A percentile compares a stretch with the other conserved stretches of the same genome.
Evolutionary conservation across 92 coral and sea anemone genomes (phyloP).

Genomic region (Bergia sp.): DNA sequence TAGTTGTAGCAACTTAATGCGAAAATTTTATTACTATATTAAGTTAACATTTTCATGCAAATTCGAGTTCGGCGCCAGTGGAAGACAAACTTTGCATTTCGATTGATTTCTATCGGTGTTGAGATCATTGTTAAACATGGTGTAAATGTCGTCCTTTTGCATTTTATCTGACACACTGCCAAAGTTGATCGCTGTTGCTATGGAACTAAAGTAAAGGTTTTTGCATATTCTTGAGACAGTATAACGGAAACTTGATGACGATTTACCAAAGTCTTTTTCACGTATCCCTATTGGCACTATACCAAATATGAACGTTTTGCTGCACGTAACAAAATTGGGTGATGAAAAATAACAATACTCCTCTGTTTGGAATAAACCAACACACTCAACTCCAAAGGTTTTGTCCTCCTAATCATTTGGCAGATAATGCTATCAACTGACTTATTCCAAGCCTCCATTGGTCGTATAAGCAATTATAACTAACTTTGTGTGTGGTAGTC

Average conservation of each 20-base stretch:
- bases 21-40: background rate
- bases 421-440: background rate
- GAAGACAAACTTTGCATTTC: background rate
- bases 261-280: background rate
- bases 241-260: background rate
- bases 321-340: background rate
- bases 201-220: background rate
- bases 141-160: background rate
- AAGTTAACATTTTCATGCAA: background rate
- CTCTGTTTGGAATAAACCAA: background rate
- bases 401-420: background rate
- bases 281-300: background rate
- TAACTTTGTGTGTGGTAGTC: conserved; percentile 13
- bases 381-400: background rate
- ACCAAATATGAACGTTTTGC: background rate
- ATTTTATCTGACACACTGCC: background rate
- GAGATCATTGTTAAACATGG: background rate
- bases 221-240: background rate
- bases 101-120: background rate
- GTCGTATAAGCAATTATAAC: conserved; percentile 18
- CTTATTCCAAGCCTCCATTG: background rate
- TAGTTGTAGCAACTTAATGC: background rate
- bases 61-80: background rate
- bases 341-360: background rate
- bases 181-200: background rate